Evolutionary conservation across 2,888 invertebrate species (phyloP), one percentile per base, ranked within the genome.

Genomic region (Sarcophaga caerulescens): DNA sequence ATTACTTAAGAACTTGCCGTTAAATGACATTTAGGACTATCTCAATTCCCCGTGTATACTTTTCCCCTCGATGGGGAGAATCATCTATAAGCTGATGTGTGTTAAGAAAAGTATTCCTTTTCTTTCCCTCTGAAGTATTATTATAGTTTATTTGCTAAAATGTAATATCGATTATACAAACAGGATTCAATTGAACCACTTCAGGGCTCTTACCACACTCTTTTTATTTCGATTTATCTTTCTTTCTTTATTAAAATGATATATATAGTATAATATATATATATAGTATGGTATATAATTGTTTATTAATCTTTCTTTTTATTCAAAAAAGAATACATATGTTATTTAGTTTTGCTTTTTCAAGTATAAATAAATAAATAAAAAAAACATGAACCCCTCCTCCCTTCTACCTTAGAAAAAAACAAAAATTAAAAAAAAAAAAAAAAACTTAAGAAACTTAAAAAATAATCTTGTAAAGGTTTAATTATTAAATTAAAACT

Each of bases 391-490:
- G 12, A 70, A 57, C 60, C 68, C 63, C n/a, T 35, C 12, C 75
- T 81, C 23, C 17, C 19, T 44, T 14, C 23, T 76, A n/a, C 11
- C 19, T 62, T 76, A 65, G 70, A 35, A 74, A 70, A 52, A 35
- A 5, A 25, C 25, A 70, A 70, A 74, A 66, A 65, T n/a, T 0
- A 45, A 60, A 74, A 45, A 23, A 45, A 73, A 65, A 60, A 78
- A 23, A 45, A 73, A 65, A 60, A 78, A 85, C 76, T 82, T 77
- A 76, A 74, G 44, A 81, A 85, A 83, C 77, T 84, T 84, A 63
- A 84, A 52, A 84, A 75, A 84, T 75, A 71, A 84, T 86, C 78
- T 84, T 86, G 86, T 86, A 84, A 81, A 83, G 84, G 78, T 86
- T 86, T 84, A 75, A 75, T 66, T 70, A 80, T 80, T 77, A 60